Base-by-base conservation (phyloP, 2,888 invertebrate genomes). In the Ceriagrion tenellum region DNA sequence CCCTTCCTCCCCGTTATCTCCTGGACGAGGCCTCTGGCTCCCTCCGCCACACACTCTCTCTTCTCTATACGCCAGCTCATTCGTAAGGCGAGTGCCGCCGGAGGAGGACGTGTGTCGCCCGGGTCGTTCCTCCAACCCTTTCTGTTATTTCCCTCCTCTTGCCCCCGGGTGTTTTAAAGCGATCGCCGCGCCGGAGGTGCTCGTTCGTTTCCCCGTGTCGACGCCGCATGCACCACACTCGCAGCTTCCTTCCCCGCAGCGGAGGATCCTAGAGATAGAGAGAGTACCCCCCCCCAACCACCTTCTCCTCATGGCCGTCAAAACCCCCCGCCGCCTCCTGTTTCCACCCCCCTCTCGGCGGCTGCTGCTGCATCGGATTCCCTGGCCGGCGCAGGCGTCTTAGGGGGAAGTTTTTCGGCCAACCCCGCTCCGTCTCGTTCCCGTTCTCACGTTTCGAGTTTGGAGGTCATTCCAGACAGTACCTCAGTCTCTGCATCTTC, bases 331-430 rank as follows among this genome's bases (percentile, higher is more conserved):
- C 10, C 74, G n/a, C n/a, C 12, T n/a, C 69, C 69, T 26, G 2
- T 8, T 8, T 47, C 35, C 81, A 13, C 69, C 12, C 18, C 81
- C 30, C 16, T 16, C 81, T 35, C n/a, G 4, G 0, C 81, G 59
- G 20, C 13, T 6, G 18, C 81, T 30, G 81, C 81, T 81, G 81
- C 81, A 81, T 81, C 81, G 81, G 30, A 30, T 35, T 10, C 81
- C 81, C 59, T 20, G 18, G 81, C 16, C 81, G 81, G 81, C 81
- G 81, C 81, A 81, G 81, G 81, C 81, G 81, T 81, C 81, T 81
- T 35, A 35, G 18, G 59, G 81, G 18, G 59, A 13, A 81, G 35
- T 81, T 81, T 47, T 47, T 47, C 35, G 23, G 30, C 35, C 81
- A n/a, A 35, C 12, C 81, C 81, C 35, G 35, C 13, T 16, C 6